Percentiles rank a stretch among this genome's conserved stretches.
These are phyloP conservation scores for Myotis lucifugus DNA, from an alignment of 2,113 vertebrate genomes.

Conservation along the genomic window DNA sequence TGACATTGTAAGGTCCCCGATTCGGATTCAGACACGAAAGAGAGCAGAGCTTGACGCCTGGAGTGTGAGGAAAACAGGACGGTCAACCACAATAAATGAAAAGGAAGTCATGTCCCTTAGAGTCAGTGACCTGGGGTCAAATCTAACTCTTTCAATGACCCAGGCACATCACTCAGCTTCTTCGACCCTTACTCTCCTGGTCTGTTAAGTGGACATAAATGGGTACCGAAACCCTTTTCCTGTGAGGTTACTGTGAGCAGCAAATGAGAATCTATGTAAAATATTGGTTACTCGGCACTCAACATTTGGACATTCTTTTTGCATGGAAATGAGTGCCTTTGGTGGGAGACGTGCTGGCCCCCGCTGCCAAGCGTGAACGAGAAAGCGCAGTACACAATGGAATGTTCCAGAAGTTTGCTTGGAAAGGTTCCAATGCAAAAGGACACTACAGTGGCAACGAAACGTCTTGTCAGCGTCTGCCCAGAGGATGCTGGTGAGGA, in stretches of 20 bases:
- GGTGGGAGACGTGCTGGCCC: neutral
- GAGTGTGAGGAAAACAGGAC: neutral
- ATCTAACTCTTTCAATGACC: neutral
- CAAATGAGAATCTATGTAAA: neutral
- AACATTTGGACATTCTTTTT: neutral
- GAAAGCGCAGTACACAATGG: neutral
- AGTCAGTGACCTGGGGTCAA: neutral
- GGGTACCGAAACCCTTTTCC: neutral
- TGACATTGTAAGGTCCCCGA: neutral
- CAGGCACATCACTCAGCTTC: neutral
- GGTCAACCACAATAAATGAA: neutral
- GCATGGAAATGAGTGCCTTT: neutral
- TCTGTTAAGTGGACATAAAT: neutral
- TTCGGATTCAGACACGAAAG: neutral
- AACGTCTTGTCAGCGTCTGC: slow-evolving; percentile 54
- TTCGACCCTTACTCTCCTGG: neutral
- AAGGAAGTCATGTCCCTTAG: neutral
- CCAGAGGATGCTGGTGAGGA: slow-evolving; percentile 53
- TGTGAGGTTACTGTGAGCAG: neutral
- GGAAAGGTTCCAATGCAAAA: slow-evolving; percentile 49
- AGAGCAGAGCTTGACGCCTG: neutral
- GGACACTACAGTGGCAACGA: slow-evolving; percentile 65
- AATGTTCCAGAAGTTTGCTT: neutral
- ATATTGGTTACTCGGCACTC: neutral
- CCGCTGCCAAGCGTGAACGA: neutral